These are phyloP conservation scores for Paracentrotus lividus DNA, from an alignment of 53 echinoderm and acorn worm species.

Conservation along the genomic window DNA sequence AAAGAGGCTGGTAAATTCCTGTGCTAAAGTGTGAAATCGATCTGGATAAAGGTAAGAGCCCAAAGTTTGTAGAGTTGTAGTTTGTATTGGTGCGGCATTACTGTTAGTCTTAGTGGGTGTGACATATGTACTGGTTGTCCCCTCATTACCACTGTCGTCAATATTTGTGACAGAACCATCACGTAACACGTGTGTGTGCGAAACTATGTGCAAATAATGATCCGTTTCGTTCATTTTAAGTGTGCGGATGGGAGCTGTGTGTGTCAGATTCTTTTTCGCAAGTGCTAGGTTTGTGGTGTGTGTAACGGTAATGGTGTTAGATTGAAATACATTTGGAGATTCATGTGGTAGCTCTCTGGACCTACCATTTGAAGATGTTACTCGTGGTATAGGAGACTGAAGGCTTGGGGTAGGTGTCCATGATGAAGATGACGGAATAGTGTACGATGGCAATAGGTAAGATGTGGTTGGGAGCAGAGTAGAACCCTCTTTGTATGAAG, in stretches of 20 bases:
- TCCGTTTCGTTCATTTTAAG: background rate
- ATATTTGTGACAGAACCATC: background rate
- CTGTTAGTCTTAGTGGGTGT: background rate
- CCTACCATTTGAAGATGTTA: slow-evolving; percentile 28
- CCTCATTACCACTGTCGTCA: background rate
- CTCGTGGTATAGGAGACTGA: background rate
- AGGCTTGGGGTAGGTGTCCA: slow-evolving; percentile 14
- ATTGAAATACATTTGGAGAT: background rate
- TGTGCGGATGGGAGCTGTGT: background rate
- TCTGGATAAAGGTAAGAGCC: background rate
- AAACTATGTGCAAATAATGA: background rate
- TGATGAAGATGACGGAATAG: background rate
- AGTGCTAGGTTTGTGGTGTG: background rate
- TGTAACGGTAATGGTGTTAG: background rate
- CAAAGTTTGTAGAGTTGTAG: background rate
- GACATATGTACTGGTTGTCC: too few species aligned
- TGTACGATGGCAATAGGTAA: background rate
- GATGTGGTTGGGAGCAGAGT: background rate
- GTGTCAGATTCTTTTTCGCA: background rate
- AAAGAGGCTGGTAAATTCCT: background rate
- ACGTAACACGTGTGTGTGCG: background rate
- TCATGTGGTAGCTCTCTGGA: background rate
- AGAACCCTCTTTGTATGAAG: background rate
- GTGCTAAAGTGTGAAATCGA: background rate
- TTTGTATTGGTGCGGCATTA: background rate